Evolutionary conservation across 2,888 invertebrate species (phyloP).

Genomic region (Pachydiplax longipennis): DNA sequence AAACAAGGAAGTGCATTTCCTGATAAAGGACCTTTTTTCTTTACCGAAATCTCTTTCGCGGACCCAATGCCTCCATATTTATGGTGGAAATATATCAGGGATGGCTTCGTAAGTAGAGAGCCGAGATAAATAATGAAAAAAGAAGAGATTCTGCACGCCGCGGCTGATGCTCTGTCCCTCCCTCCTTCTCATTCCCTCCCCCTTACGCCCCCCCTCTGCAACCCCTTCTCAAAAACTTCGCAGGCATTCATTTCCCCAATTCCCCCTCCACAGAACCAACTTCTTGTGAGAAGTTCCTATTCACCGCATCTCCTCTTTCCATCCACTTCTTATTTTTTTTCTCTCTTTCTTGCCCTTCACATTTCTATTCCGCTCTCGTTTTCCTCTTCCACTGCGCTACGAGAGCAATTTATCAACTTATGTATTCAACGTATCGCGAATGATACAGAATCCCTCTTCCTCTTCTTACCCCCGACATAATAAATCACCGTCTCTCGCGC

Average conservation of each 20-base stretch:
- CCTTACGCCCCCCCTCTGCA: neutral
- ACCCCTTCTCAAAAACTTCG: conserved; percentile 26
- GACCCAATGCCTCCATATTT: conserved; percentile 39
- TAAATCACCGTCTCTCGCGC: neutral
- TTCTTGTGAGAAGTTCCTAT: conserved; percentile 2
- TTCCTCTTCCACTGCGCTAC: neutral
- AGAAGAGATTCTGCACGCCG: conserved; percentile 34
- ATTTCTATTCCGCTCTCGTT: neutral
- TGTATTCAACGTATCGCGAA: neutral
- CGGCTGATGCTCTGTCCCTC: conserved; percentile 23
- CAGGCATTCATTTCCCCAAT: conserved; percentile 23
- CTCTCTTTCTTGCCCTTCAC: neutral
- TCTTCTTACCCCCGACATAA: neutral
- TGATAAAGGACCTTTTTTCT: conserved; percentile 2
- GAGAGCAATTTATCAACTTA: neutral
- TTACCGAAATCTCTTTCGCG: conserved; percentile 39
- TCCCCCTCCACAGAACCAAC: neutral
- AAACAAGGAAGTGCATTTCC: conserved; percentile 45
- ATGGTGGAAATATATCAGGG: conserved; percentile 34
- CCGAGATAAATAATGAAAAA: conserved; percentile 30
- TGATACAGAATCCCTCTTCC: no score
- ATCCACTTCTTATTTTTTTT: neutral
- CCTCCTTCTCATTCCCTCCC: neutral
- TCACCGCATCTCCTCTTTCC: neutral
- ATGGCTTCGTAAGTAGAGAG: conserved; percentile 42